phyloP scores from a whole-genome alignment of 1,140 invertebrate genomes.

The Diachasma alloeum region DNA sequence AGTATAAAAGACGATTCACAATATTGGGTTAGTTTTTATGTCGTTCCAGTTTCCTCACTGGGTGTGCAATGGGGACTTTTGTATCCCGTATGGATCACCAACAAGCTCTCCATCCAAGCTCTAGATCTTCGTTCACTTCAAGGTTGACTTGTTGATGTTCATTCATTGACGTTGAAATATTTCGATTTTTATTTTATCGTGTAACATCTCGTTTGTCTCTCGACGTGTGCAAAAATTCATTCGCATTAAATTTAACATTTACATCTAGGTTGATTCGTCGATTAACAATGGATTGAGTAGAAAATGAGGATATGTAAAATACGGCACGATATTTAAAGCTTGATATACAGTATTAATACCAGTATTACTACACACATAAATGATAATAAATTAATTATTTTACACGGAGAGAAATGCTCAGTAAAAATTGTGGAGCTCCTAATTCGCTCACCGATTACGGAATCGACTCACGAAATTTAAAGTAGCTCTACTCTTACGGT shows the following conservation, averaged over 20 bases:
- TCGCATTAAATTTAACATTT: background rate
- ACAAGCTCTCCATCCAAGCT: background rate
- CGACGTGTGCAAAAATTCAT: background rate
- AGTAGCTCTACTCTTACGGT: too few species aligned
- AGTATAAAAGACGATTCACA: constrained; percentile 30
- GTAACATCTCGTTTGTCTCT: too few species aligned
- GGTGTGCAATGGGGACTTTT: constrained; percentile 47
- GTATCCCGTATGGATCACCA: constrained; percentile 29
- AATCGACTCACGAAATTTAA: too few species aligned
- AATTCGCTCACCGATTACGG: too few species aligned
- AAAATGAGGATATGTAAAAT: background rate
- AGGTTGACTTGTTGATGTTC: background rate
- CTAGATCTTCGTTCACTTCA: background rate
- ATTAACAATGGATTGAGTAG: background rate
- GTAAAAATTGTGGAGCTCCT: too few species aligned
- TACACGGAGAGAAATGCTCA: too few species aligned
- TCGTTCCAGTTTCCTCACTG: constrained; percentile 45
- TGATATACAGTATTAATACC: background rate
- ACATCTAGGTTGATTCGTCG: background rate
- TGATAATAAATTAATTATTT: too few species aligned
- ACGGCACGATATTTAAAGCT: background rate
- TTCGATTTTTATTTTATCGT: too few species aligned
- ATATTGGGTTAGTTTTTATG: constrained; percentile 51
- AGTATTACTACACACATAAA: too few species aligned
- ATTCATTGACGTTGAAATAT: background rate